Conservation (phyloP, 2,888 invertebrate species). For the Lycocerus yunnanus region DNA sequence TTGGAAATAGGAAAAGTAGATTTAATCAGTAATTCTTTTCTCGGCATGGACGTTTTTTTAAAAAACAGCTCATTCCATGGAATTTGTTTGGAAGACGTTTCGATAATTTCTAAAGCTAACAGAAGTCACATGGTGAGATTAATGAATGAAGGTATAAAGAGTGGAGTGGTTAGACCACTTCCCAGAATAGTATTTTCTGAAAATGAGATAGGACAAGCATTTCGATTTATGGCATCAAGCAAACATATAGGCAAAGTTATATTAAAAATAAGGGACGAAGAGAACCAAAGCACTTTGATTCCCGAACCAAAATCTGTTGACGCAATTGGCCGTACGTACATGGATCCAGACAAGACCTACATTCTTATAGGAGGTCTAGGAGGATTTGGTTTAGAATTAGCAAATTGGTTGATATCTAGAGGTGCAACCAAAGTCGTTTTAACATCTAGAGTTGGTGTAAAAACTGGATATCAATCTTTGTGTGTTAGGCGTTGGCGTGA, state of each 20-base stretch:
- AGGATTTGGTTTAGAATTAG: constrained; percentile 94
- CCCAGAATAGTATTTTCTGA: constrained; percentile 86
- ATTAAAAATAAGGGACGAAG: constrained; percentile 86
- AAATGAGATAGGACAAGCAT: constrained; percentile 89
- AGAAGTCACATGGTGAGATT: constrained; percentile 77
- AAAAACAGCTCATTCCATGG: constrained; percentile 98
- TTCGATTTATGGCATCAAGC: constrained; percentile 94
- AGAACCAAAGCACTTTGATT: constrained; percentile 57
- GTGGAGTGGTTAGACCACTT: constrained; percentile 88
- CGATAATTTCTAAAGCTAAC: constrained; percentile 73
- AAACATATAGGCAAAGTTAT: constrained; percentile 98
- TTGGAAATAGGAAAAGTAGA: constrained; percentile 98
- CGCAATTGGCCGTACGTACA: constrained; percentile 84
- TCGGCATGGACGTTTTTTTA: constrained; percentile 94
- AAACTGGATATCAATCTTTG: constrained; percentile 90
- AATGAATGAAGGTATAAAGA: constrained; percentile 82
- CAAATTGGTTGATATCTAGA: constrained; percentile 84
- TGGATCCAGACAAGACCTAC: constrained; percentile 78
- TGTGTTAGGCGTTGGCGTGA: constrained; percentile 74
- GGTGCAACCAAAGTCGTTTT: constrained; percentile 86
- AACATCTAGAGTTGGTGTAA: constrained; percentile 87
- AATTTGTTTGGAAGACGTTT: constrained; percentile 91
- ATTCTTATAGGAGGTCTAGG: constrained; percentile 90
- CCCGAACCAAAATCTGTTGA: constrained; percentile 66
- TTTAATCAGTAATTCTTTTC: constrained; percentile 85